Evolutionary conservation across 2,113 vertebrate genomes (phyloP).

Genomic region (Siniperca chuatsi): DNA sequence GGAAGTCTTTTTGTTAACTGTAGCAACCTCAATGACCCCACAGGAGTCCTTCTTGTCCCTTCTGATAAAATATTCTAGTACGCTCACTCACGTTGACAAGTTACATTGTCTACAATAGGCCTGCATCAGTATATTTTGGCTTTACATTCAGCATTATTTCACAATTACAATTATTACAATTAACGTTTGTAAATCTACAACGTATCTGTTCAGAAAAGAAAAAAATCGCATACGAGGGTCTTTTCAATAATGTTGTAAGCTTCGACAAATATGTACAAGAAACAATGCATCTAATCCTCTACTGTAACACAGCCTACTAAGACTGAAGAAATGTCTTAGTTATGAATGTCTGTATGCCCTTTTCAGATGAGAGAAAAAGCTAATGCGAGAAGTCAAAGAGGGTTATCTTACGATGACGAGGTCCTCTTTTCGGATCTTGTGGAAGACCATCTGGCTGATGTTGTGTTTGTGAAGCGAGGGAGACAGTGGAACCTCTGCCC

Average conservation of each 20-base stretch:
- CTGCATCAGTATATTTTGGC: neutral
- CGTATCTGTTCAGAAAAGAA: neutral
- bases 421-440: slow-evolving; percentile 97
- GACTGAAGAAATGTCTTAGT: neutral
- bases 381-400: neutral
- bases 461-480: slow-evolving; percentile 89
- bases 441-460: slow-evolving; percentile 98
- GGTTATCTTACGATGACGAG: slow-evolving; percentile 89
- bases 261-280: neutral
- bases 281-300: neutral
- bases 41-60: neutral
- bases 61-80: neutral
- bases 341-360: neutral
- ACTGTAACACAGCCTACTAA: neutral
- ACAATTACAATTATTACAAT: neutral
- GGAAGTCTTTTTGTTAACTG: slow-evolving; percentile 6
- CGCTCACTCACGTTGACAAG: neutral
- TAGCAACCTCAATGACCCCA: neutral
- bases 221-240: neutral
- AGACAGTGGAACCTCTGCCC: slow-evolving; percentile 87
- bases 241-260: neutral
- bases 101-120: neutral
- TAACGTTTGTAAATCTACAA: neutral
- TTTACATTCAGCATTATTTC: neutral
- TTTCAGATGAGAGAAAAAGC: neutral